These are phyloP conservation scores for Lepus oiostolus DNA, from an alignment of 2,797 vertebrate species.

Conservation along the genomic window DNA sequence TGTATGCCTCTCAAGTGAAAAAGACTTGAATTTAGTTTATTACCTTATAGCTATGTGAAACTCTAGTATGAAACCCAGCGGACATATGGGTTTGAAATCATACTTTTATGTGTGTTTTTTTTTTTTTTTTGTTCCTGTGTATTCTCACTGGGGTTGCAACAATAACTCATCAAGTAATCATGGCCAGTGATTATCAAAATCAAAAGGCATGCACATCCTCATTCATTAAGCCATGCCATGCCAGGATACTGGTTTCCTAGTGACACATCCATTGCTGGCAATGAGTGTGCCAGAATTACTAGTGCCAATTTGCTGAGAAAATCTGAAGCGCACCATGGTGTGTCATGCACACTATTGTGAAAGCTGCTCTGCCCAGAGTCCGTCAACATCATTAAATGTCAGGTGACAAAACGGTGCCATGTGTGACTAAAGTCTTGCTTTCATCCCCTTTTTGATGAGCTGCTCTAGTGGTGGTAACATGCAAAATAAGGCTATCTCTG, in stretches of 20 bases:
- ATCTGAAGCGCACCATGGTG: constrained; percentile 60
- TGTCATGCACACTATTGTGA: constrained; percentile 69
- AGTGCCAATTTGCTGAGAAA: constrained; percentile 84
- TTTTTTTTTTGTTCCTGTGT: constrained; percentile 80
- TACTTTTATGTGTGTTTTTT: constrained; percentile 68
- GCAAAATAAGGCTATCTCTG: constrained; percentile 63
- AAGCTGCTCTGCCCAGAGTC: constrained; percentile 66
- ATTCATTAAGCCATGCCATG: constrained; percentile 58
- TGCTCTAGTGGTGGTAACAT: constrained; percentile 51
- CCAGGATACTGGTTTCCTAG: constrained; percentile 79
- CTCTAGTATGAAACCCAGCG: constrained; percentile 86
- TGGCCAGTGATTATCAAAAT: constrained; percentile 88
- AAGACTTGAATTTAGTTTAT: constrained; percentile 92
- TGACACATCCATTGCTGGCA: constrained; percentile 88
- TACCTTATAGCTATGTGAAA: constrained; percentile 89
- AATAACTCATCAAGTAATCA: constrained; percentile 82
- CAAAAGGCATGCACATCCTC: constrained; percentile 77
- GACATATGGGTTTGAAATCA: constrained; percentile 86
- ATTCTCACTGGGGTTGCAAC: constrained; percentile 85
- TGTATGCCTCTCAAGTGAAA: constrained; percentile 90
- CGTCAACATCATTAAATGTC: constrained; percentile 53
- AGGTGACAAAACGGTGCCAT: constrained; percentile 77
- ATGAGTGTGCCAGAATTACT: constrained; percentile 83
- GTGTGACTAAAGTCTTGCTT: constrained; percentile 59
- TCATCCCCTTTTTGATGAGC: not conserved